phyloP scores from a whole-genome alignment of 2,797 vertebrate genomes.

The Clarias pachynema region DNA sequence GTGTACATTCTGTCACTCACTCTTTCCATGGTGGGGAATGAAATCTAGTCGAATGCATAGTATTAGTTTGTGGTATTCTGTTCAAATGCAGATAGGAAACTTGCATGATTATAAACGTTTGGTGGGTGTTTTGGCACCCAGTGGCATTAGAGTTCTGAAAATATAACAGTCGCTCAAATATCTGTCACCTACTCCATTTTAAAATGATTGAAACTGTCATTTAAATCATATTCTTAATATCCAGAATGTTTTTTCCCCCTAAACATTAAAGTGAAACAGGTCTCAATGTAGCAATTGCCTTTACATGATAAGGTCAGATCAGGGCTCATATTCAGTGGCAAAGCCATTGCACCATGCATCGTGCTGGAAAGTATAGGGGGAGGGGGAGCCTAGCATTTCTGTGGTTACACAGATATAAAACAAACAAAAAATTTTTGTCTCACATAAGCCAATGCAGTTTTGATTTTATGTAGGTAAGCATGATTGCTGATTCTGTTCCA shows the following conservation, averaged over 20 bases:
- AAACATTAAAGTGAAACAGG: not conserved
- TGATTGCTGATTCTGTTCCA: not conserved
- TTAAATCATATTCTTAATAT: not conserved
- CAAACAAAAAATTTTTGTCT: not conserved
- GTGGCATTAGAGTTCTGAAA: not conserved
- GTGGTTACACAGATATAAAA: slow-evolving; percentile 16
- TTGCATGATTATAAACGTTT: not conserved
- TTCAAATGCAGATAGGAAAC: slow-evolving; percentile 14
- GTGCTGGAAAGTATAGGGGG: slow-evolving; percentile 22
- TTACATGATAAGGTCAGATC: not conserved
- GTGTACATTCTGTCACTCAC: slow-evolving; percentile 59
- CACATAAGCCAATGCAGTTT: slow-evolving; percentile 1
- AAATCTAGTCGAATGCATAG: slow-evolving; percentile 21
- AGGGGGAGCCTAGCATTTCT: slow-evolving; percentile 4
- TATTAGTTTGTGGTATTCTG: not conserved
- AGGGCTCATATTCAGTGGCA: not conserved
- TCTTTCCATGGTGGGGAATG: slow-evolving; percentile 68
- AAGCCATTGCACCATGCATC: not conserved
- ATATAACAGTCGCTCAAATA: not conserved
- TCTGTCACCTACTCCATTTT: not conserved
- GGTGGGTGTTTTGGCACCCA: slow-evolving; percentile 19
- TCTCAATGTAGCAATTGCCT: not conserved
- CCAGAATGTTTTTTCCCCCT: not conserved
- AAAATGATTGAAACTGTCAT: not conserved
- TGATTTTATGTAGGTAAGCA: not conserved